Base-by-base conservation (phyloP, 2,888 invertebrate species). In the Mesochorus sp. region DNA sequence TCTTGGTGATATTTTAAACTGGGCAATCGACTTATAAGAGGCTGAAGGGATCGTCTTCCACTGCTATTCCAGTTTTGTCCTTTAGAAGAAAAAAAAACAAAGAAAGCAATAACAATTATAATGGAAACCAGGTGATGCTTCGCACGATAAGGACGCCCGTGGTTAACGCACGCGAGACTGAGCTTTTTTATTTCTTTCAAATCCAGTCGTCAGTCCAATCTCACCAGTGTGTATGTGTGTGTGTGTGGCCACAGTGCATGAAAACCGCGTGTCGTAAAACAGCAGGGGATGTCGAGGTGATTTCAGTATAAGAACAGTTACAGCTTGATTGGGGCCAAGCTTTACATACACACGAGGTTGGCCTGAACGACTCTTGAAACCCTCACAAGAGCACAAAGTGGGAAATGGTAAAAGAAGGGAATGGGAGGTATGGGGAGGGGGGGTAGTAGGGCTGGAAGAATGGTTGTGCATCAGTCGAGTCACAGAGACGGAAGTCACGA, bases 271-370 rank as follows among this genome's bases (percentile, higher is more conserved):
- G 57, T 66, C 57, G 55, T 66, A 57, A 66, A 64, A 34, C 55
- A 62, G 31, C 42, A 6, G 28, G 53, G 19, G 8, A 24, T 4
- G 51, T 5, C 19, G 17, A 49, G 17, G 19, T 26, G 47, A 24
- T 42, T 47, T n/a, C 12, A 2, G 55, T 10, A 14, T 14, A 66
- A n/a, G n/a, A n/a, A 59, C 57, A 31, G 57, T 49, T 28, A 57
- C 57, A 57, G 57, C 57, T 66, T 57, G 66, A 73, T 73, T 66
- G 73, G 57, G 37, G 49, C 73, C 28, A 12, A 14, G 39, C 28
- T 12, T 55, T 42, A 42, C 17, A 44, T 51, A 49, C 31, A n/a
- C n/a, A 67, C 39, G 59, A 42, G 67, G 24, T 51, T 61, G 49
- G 21, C n/a, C n/a, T 34, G 37, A 57, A 66, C 73, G 64, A 57